A percentile compares a stretch with the other conserved stretches of the same genome.
phyloP scores from a whole-genome alignment of 2,113 vertebrate species.

The Grallaria varia region DNA sequence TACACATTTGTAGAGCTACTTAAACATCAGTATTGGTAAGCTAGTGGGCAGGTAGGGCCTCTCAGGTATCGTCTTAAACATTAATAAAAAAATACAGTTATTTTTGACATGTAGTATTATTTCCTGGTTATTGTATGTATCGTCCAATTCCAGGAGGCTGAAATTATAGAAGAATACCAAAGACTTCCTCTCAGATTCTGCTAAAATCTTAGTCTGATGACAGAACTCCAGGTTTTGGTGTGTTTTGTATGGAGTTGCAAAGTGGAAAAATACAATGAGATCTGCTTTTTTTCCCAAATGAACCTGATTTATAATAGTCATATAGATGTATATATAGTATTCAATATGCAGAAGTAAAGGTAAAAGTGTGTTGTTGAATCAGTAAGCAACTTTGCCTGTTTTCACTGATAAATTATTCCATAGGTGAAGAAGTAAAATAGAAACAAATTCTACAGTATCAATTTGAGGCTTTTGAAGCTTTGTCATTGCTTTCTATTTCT shows the following conservation, averaged over 20 bases:
- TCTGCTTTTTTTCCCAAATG: accelerated
- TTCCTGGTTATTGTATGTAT: neutral
- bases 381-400: neutral
- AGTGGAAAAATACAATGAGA: neutral
- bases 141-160: neutral
- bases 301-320: neutral
- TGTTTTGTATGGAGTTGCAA: neutral
- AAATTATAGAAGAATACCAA: neutral
- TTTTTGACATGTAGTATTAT: neutral
- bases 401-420: neutral
- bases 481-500: neutral
- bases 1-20: neutral
- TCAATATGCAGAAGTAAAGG: neutral
- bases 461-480: neutral
- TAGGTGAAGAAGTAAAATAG: neutral
- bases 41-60: neutral
- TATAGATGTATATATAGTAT: neutral
- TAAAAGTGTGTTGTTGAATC: neutral
- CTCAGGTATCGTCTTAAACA: neutral
- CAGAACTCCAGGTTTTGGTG: neutral
- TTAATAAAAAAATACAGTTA: neutral
- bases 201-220: neutral
- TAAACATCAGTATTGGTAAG: neutral
- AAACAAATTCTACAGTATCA: neutral
- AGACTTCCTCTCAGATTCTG: neutral